phyloP scores from a whole-genome alignment of 2,888 invertebrate genomes.

The Graphium colonna region DNA sequence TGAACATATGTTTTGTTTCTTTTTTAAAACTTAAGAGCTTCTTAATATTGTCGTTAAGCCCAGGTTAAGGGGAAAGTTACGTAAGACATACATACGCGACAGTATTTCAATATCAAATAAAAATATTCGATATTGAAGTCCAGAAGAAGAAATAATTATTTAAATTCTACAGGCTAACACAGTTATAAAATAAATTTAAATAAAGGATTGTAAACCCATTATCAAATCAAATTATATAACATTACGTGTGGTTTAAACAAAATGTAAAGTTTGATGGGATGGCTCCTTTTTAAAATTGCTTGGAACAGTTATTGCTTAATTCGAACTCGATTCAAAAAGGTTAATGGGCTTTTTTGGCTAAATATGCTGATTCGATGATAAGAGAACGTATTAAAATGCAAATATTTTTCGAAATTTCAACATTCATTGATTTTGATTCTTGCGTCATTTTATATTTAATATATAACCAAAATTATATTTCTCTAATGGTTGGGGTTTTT shows the following conservation, averaged over 20 bases:
- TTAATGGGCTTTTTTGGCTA: neutral
- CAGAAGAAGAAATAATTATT: too few species aligned
- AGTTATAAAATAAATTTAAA: neutral
- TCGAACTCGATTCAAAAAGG: conserved; percentile 1
- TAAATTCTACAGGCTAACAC: neutral
- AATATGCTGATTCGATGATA: neutral
- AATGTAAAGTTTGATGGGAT: too few species aligned
- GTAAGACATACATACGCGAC: too few species aligned
- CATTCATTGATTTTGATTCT: neutral
- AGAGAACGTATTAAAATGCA: neutral
- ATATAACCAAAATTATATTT: too few species aligned
- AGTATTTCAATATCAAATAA: too few species aligned
- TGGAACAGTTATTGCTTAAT: conserved; percentile 6
- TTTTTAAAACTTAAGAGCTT: too few species aligned
- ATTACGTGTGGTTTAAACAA: neutral
- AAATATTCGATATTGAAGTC: too few species aligned
- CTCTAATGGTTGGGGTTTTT: too few species aligned
- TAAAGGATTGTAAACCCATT: too few species aligned
- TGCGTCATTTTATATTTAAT: neutral
- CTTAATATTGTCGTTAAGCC: too few species aligned
- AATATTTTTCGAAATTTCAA: neutral
- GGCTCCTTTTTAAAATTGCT: neutral
- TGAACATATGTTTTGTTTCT: too few species aligned
- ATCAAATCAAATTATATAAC: neutral
- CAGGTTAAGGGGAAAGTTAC: too few species aligned